Evolutionary conservation across 2,113 vertebrate species (phyloP), one percentile per base, ranked within the genome.

Genomic region (Indicator indicator): DNA sequence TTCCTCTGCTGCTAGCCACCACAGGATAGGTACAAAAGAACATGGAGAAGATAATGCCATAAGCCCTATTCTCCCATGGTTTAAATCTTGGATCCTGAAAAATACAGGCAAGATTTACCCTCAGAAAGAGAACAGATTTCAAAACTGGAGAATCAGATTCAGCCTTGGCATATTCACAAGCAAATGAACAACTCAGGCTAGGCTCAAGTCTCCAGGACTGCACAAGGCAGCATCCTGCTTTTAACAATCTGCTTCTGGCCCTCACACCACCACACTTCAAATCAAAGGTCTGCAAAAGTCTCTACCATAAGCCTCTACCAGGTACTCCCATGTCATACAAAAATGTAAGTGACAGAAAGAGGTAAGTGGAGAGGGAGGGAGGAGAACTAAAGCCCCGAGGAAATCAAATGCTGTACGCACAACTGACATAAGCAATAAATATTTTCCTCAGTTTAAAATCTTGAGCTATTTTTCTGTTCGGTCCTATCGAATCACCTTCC

Each of bases 401-500:
- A 83, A 95, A 91, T 83, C 58, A 83, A 93, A 89, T 21, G 48
- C 38, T 64, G 19, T 46, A 17, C 26, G 58, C 32, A 62, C 65
- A 72, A 64, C 60, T 76, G 75, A 86, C 91, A 91, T 6, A 77
- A 78, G 55, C 70, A 86, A n/a, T 72, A 54, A 93, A 85, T 86
- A 93, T 90, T 88, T 94, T 62, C 86, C 33, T 85, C 70, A 17
- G 8, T 50, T 76, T 40, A 46, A 86, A 85, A 89, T 65, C 59
- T 36, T 48, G 3, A 40, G 46, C 38, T 73, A 9, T 91, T 95
- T 94, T 86, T 65, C 79, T 65, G 86, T 81, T 75, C 67, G 59
- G 69, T 59, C 56, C 68, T 86, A 96, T 85, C 87, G 94, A 93
- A 95, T 90, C 89, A 90, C 80, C 60, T 77, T 88, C 42, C 54